phyloP scores from a whole-genome alignment of 2,113 vertebrate species.

The Crotalus helleri region DNA sequence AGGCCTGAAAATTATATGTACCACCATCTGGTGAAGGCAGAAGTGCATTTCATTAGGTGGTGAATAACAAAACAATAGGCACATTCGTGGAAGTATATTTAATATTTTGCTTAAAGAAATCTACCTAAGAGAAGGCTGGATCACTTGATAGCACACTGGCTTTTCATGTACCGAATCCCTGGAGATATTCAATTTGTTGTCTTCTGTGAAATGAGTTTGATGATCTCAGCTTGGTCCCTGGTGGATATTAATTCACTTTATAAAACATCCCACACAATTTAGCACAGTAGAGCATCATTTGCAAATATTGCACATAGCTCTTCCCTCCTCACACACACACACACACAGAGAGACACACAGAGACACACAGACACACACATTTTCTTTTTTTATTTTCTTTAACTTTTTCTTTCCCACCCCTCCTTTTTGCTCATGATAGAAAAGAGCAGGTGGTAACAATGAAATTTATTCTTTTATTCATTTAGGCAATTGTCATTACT shows the following conservation, averaged over 20 bases:
- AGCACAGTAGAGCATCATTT: conserved; percentile 67
- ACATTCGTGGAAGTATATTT: conserved; percentile 59
- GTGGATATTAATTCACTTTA: conserved; percentile 75
- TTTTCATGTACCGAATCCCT: conserved; percentile 65
- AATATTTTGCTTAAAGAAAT: conserved; percentile 63
- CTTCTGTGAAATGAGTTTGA: conserved; percentile 79
- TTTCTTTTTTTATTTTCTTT: conserved; percentile 55
- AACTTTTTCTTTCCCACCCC: conserved; percentile 55
- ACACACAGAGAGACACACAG: background rate
- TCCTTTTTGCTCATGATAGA: conserved; percentile 60
- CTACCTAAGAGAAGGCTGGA: conserved; percentile 59
- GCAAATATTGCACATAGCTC: conserved; percentile 34
- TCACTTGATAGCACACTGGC: conserved; percentile 51
- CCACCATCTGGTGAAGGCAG: conserved; percentile 67
- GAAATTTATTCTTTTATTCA: conserved; percentile 25
- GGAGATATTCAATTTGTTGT: conserved; percentile 77
- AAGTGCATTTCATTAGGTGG: conserved; percentile 67
- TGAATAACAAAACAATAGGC: conserved; percentile 53
- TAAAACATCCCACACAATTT: conserved; percentile 74
- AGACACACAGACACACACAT: background rate
- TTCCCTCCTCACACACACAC: background rate
- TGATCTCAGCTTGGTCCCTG: conserved; percentile 74
- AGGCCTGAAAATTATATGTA: conserved; percentile 64
- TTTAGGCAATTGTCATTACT: conserved; percentile 25
- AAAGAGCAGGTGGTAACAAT: conserved; percentile 36